Conservation (phyloP, 2,797 vertebrate genomes). For the Paedocypris micromegethes region DNA sequence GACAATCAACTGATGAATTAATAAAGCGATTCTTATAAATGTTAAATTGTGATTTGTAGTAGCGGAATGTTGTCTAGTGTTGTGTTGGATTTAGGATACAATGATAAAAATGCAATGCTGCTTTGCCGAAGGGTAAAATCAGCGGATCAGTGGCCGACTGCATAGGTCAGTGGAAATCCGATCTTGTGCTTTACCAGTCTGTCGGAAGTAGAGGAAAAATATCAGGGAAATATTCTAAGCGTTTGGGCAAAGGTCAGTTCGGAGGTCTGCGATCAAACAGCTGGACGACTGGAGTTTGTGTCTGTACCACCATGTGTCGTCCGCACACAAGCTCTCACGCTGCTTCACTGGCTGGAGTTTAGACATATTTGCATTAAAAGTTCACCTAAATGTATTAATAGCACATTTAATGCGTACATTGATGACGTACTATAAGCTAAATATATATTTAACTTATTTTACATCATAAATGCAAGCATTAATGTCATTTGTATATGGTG, state of each 20-base stretch:
- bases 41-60: not conserved
- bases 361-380: too few relatives aligned
- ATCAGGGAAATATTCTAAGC: constrained; percentile 47
- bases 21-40: not conserved
- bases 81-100: not conserved
- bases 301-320: not conserved
- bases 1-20: not conserved
- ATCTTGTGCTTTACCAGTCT: constrained; percentile 44
- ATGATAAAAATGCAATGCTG: not conserved
- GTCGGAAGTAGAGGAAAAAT: constrained; percentile 53
- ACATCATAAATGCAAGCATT: too few relatives aligned
- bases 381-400: too few relatives aligned
- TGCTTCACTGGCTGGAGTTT: too few relatives aligned
- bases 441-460: too few relatives aligned
- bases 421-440: too few relatives aligned
- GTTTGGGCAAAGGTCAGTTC: constrained; percentile 51
- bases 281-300: constrained; percentile 35
- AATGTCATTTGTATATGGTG: too few relatives aligned
- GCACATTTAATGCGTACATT: too few relatives aligned
- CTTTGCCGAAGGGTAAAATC: not conserved
- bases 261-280: constrained; percentile 44
- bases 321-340: too few relatives aligned
- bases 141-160: not conserved
- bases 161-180: constrained; percentile 42
- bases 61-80: not conserved